Conservation (phyloP, 2,113 vertebrate species). For the Ceyx melanurus region DNA sequence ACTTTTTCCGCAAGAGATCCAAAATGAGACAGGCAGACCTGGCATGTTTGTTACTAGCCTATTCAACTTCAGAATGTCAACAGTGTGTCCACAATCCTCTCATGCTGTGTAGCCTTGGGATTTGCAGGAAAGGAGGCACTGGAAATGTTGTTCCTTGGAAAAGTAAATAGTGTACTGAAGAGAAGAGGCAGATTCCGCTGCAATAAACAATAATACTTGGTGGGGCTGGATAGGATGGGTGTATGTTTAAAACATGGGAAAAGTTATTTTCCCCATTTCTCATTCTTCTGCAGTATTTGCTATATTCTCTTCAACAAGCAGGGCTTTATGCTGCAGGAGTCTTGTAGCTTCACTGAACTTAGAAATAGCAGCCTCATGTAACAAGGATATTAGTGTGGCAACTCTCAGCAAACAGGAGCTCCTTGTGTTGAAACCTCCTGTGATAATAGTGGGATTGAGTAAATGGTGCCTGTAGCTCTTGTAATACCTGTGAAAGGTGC, state of each 20-base stretch:
- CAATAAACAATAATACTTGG: background rate
- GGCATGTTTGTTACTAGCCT: background rate
- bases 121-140: background rate
- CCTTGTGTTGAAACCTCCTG: conserved; percentile 62
- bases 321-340: conserved; percentile 15
- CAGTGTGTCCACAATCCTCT: background rate
- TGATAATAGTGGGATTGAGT: conserved; percentile 41
- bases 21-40: background rate
- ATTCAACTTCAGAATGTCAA: background rate
- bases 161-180: background rate
- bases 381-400: conserved; percentile 57
- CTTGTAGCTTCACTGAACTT: background rate
- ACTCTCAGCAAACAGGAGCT: conserved; percentile 42
- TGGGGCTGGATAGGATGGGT: too few species aligned
- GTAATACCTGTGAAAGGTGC: conserved; percentile 44
- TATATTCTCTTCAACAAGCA: conserved; percentile 26
- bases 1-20: background rate
- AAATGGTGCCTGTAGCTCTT: conserved; percentile 30
- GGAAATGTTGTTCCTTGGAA: background rate
- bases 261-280: background rate
- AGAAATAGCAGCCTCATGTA: conserved; percentile 16
- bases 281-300: background rate
- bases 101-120: background rate
- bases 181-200: background rate
- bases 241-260: background rate